These are phyloP conservation scores for Haemorhous mexicanus DNA, from an alignment of 2,113 vertebrate species.

Conservation along the genomic window DNA sequence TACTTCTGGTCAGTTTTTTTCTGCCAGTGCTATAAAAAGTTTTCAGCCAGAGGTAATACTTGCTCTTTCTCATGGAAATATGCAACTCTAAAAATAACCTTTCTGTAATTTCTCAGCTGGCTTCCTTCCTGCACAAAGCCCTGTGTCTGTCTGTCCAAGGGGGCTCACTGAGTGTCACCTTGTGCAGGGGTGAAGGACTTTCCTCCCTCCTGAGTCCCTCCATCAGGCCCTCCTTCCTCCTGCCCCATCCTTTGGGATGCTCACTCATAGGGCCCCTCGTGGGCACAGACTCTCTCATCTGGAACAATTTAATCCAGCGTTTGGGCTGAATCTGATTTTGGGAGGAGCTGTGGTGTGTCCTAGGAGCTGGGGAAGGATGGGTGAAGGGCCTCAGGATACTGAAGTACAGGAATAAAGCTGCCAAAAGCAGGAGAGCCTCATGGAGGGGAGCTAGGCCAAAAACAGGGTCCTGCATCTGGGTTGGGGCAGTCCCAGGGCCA, in stretches of 20 bases:
- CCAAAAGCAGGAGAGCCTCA: neutral
- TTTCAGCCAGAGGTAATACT: neutral
- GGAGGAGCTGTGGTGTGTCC: neutral
- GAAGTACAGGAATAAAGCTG: neutral
- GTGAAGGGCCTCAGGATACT: neutral
- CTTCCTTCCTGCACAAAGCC: neutral
- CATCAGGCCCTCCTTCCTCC: neutral
- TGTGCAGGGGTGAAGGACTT: neutral
- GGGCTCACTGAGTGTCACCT: neutral
- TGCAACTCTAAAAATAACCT: constrained; percentile 29
- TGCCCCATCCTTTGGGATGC: neutral
- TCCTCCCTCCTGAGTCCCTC: neutral
- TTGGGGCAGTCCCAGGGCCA: fast-evolving
- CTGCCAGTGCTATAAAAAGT: neutral
- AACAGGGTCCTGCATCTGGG: neutral
- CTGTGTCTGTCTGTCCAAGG: neutral
- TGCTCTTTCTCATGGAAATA: constrained; percentile 19
- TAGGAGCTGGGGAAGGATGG: neutral
- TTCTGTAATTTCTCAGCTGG: neutral
- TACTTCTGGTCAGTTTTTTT: neutral
- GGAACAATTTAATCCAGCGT: neutral
- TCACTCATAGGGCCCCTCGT: neutral
- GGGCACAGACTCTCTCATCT: neutral
- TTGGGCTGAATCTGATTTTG: neutral
- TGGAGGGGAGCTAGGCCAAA: neutral